Percentiles rank a stretch among this genome's conserved stretches.
phyloP scores from a whole-genome alignment of 1,140 invertebrate species.

The Euschistus heros region DNA sequence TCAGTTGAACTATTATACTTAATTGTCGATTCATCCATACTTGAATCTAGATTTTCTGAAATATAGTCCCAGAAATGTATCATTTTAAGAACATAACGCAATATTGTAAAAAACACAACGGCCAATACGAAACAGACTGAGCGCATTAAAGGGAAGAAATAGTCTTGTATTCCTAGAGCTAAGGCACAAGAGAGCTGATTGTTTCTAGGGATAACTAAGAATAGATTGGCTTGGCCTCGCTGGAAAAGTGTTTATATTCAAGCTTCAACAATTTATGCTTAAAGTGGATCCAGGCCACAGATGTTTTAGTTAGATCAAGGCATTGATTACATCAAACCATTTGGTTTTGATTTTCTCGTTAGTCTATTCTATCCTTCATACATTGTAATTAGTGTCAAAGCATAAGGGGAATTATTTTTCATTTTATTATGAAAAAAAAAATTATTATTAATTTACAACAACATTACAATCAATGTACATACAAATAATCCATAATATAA shows the following conservation, averaged over 20 bases:
- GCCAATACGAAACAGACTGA: background rate
- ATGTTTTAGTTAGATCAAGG: background rate
- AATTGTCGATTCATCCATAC: conserved; percentile 25
- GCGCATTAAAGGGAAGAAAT: background rate
- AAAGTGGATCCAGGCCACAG: background rate
- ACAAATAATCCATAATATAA: too few relatives aligned
- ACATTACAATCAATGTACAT: too few relatives aligned
- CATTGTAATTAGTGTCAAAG: too few relatives aligned
- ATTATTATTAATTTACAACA: too few relatives aligned
- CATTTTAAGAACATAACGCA: background rate
- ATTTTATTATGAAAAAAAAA: too few relatives aligned
- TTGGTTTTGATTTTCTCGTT: too few relatives aligned
- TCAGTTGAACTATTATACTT: conserved; percentile 25
- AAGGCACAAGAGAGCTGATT: conserved; percentile 10
- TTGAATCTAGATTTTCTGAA: conserved; percentile 24
- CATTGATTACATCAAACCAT: too few relatives aligned
- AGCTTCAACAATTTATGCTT: background rate
- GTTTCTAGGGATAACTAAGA: conserved; percentile 2
- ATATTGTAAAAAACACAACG: background rate
- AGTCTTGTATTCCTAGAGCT: background rate
- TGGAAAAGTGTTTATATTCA: conserved; percentile 13
- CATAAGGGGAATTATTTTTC: too few relatives aligned
- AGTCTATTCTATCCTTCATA: too few relatives aligned
- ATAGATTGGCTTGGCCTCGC: background rate
- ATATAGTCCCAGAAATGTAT: conserved; percentile 11